Evolutionary conservation across 2,113 vertebrate species (phyloP).

Genomic region (Toxotes chatareus): DNA sequence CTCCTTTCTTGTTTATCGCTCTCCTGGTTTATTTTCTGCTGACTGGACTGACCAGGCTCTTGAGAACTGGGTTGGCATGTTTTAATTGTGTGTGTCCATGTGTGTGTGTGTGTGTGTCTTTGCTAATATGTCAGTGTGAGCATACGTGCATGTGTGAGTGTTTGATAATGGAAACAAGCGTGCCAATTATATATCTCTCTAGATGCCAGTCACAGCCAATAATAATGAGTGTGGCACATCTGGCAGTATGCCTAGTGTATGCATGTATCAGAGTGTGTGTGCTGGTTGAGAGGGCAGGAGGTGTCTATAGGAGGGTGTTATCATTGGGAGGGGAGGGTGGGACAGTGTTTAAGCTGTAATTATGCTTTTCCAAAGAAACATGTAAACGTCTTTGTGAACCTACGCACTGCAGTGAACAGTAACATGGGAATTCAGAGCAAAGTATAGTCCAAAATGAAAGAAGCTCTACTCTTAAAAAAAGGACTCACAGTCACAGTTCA

Average conservation of each 20-base stretch:
- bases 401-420: neutral
- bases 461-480: neutral
- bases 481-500: too few species aligned
- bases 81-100: slow-evolving; percentile 11
- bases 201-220: slow-evolving; percentile 61
- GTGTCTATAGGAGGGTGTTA: neutral
- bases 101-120: slow-evolving; percentile 1
- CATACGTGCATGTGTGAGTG: slow-evolving; percentile 23
- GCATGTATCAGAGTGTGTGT: slow-evolving; percentile 18
- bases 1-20: slow-evolving; percentile 18
- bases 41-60: slow-evolving; percentile 45
- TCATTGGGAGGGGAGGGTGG: slow-evolving; percentile 5
- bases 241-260: slow-evolving; percentile 34
- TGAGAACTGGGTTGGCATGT: slow-evolving; percentile 53
- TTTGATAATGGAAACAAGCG: slow-evolving; percentile 68
- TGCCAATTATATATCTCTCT: slow-evolving; percentile 68
- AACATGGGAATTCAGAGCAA: neutral
- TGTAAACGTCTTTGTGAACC: neutral
- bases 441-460: neutral
- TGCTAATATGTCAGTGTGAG: slow-evolving; percentile 15
- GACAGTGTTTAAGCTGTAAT: slow-evolving; percentile 1
- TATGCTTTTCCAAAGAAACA: neutral
- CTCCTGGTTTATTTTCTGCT: slow-evolving; percentile 47
- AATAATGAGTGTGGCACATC: slow-evolving; percentile 70
- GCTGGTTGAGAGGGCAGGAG: neutral